These are phyloP conservation scores for Camponotus vicinus DNA, from an alignment of 1,140 invertebrate species.

Conservation along the genomic window DNA sequence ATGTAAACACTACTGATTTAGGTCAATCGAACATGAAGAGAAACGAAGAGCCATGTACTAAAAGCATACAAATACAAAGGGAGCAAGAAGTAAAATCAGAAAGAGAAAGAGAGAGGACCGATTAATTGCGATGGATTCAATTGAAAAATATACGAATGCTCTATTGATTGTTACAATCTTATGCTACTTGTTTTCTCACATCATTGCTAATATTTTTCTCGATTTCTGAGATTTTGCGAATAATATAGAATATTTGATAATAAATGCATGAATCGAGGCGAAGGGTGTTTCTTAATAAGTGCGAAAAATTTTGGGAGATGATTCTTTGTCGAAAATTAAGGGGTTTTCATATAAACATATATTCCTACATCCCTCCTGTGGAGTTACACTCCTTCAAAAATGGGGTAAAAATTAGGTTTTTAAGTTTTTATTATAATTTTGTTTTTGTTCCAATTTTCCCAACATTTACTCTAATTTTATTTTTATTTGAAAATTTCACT, in stretches of 20 bases:
- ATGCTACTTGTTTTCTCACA: not conserved
- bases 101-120: conserved; percentile 44
- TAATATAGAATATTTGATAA: conserved; percentile 34
- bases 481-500: no score
- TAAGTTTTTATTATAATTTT: no score
- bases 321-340: no score
- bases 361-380: no score
- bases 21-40: conserved; percentile 66
- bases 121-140: conserved; percentile 64
- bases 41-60: not conserved
- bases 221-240: not conserved
- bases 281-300: not conserved
- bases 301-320: no score
- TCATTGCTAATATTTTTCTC: not conserved
- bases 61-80: not conserved
- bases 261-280: not conserved
- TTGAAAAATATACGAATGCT: conserved; percentile 65
- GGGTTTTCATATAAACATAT: no score
- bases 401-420: no score
- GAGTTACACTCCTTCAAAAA: no score
- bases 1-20: conserved; percentile 69
- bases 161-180: conserved; percentile 43
- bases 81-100: conserved; percentile 35
- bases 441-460: no score
- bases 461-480: no score